phyloP scores from a whole-genome alignment of 2,797 vertebrate genomes.

The Falco biarmicus region DNA sequence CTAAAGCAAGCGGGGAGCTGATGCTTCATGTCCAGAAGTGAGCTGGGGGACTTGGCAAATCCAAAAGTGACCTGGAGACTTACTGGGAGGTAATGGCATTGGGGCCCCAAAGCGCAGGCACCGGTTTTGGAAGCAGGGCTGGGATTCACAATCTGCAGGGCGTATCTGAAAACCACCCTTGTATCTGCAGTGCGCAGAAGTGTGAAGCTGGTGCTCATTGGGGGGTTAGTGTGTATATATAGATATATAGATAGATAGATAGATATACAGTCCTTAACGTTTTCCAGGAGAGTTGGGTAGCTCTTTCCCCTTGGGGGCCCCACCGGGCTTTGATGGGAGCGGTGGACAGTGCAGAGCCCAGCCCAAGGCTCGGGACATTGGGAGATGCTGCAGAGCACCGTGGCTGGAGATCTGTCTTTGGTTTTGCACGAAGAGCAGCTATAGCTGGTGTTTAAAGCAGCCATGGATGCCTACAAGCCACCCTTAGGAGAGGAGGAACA shows the following conservation, averaged over 20 bases:
- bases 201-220: not conserved
- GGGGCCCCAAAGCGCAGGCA: fast-evolving
- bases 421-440: not conserved
- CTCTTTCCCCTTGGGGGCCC: not conserved
- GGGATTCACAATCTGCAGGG: not conserved
- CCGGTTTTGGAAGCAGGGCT: not conserved
- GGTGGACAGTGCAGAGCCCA: not conserved
- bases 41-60: not conserved
- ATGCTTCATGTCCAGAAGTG: not conserved
- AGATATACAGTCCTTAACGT: not conserved
- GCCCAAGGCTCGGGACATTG: not conserved
- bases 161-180: fast-evolving
- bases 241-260: no score
- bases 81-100: not conserved
- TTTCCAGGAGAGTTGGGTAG: not conserved
- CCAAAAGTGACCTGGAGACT: not conserved
- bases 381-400: fast-evolving
- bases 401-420: not conserved
- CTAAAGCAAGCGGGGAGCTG: not conserved
- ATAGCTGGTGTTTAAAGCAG: not conserved
- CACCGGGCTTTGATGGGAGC: not conserved
- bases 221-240: not conserved
- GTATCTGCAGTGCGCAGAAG: not conserved
- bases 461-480: not conserved
- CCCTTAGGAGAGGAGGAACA: not conserved